These are phyloP conservation scores for Dioctria linearis DNA, from an alignment of 2,888 invertebrate genomes.

Conservation along the genomic window DNA sequence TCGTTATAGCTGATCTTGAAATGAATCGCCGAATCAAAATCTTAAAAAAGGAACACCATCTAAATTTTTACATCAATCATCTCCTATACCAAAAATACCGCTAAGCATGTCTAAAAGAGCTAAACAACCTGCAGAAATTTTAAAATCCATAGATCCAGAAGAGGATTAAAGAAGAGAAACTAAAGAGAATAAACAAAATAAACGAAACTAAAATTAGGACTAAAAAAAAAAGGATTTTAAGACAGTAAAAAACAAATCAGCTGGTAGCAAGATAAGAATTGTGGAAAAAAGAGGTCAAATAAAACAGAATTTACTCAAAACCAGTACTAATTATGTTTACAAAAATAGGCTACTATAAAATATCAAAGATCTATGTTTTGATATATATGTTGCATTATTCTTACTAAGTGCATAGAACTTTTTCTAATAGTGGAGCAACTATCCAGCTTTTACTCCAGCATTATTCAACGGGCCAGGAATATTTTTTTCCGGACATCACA, in stretches of 20 bases:
- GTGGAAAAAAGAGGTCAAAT: not conserved
- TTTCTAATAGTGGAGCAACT: too few relatives aligned
- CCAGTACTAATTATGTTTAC: too few relatives aligned
- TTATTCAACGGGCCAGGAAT: too few relatives aligned
- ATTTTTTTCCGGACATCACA: too few relatives aligned
- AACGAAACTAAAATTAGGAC: not conserved
- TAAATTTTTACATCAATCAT: conserved; percentile 20
- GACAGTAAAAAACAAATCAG: conserved; percentile 8
- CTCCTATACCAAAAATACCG: conserved; percentile 21
- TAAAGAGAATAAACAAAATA: conserved; percentile 5
- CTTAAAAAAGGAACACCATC: not conserved
- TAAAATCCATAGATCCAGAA: conserved; percentile 11
- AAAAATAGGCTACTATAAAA: too few relatives aligned
- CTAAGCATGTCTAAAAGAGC: conserved; percentile 22
- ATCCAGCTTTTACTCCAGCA: too few relatives aligned
- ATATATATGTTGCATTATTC: too few relatives aligned
- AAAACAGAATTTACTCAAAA: too few relatives aligned
- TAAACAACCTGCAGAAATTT: conserved; percentile 24
- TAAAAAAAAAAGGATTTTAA: not conserved
- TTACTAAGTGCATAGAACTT: too few relatives aligned
- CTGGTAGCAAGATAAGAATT: not conserved
- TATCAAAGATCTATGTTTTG: too few relatives aligned
- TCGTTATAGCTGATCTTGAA: not conserved
- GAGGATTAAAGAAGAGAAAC: not conserved
- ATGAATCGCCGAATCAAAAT: not conserved